phyloP scores from a whole-genome alignment of 1,140 invertebrate species.

The Schlechtendalia chinensis region DNA sequence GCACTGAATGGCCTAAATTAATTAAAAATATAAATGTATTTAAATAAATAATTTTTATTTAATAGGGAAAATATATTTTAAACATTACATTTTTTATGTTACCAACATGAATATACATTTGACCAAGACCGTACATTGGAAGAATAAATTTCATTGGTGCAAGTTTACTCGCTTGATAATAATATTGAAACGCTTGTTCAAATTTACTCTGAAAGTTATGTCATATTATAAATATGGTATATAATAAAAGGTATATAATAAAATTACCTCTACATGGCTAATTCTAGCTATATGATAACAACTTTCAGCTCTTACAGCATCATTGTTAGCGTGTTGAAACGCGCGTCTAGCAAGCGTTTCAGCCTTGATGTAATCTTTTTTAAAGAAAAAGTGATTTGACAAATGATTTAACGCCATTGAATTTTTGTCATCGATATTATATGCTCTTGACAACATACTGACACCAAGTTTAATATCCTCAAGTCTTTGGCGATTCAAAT shows the following conservation, averaged over 20 bases:
- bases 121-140: constrained; percentile 95
- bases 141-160: constrained; percentile 90
- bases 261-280: constrained; percentile 82
- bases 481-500: constrained; percentile 87
- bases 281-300: constrained; percentile 95
- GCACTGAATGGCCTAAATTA: constrained; percentile 83
- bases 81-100: constrained; percentile 89
- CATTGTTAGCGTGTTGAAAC: constrained; percentile 70
- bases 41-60: constrained; percentile 35
- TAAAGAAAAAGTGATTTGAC: no score
- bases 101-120: constrained; percentile 98
- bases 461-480: constrained; percentile 93
- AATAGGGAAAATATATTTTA: background rate
- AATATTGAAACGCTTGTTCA: constrained; percentile 98
- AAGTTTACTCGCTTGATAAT: constrained; percentile 98
- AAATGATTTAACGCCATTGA: no score
- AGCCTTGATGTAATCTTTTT: no score
- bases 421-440: constrained; percentile 87
- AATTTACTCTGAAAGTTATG: constrained; percentile 72
- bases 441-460: constrained; percentile 87
- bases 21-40: constrained; percentile 50
- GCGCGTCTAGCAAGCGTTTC: no score
- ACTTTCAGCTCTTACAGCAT: constrained; percentile 97
- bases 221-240: background rate
- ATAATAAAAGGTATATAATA: constrained; percentile 11